These are phyloP conservation scores for Heteromormyrus szaboi DNA, from an alignment of 2,797 vertebrate genomes.

Conservation along the genomic window DNA sequence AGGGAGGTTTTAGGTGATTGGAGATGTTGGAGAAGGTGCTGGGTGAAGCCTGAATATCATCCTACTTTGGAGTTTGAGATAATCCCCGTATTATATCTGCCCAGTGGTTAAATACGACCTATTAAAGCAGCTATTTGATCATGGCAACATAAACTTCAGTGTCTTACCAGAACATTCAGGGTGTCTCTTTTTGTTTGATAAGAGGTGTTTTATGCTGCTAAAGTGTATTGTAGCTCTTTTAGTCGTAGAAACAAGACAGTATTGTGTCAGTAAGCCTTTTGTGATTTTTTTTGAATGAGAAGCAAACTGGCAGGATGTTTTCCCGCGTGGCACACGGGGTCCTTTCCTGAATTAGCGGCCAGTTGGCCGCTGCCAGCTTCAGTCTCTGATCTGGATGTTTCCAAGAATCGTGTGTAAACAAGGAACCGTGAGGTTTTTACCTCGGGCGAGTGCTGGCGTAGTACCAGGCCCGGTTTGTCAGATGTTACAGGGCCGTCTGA, in stretches of 20 bases:
- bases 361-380: background rate
- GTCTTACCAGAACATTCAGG: background rate
- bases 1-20: background rate
- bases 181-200: background rate
- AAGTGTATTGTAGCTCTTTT: background rate
- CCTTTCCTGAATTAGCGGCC: background rate
- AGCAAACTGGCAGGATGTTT: background rate
- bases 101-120: constrained; percentile 25
- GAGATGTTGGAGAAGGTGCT: background rate
- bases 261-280: background rate
- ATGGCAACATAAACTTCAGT: background rate
- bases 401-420: background rate
- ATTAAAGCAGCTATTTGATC: background rate
- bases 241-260: background rate
- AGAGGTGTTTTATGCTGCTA: background rate
- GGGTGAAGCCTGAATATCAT: constrained; percentile 28
- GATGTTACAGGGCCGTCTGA: background rate
- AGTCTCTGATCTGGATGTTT: background rate
- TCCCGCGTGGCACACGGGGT: background rate
- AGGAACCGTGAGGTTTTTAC: background rate
- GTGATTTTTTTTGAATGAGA: constrained; percentile 4
- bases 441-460: background rate
- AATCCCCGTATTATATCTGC: constrained; percentile 32
- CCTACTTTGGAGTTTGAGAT: constrained; percentile 33
- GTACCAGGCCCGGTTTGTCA: background rate